These are phyloP conservation scores for Perizoma affinitatum DNA, from an alignment of 2,888 invertebrate species.

Conservation along the genomic window DNA sequence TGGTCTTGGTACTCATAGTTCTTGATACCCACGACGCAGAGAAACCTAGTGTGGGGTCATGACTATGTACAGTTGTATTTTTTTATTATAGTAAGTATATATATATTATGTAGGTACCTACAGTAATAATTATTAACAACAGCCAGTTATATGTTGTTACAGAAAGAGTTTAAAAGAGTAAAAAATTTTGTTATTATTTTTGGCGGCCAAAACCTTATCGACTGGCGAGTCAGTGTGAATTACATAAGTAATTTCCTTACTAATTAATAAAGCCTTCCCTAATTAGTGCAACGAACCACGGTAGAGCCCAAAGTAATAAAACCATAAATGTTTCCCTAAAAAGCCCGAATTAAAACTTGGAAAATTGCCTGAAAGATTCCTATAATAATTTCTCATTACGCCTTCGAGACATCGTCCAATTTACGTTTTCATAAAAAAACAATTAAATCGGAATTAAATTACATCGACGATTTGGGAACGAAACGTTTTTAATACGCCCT, in stretches of 20 bases:
- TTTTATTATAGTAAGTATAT: too few species aligned
- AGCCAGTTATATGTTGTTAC: too few species aligned
- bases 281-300: conserved; percentile 20
- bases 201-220: too few species aligned
- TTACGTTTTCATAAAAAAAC: conserved; percentile 51
- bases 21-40: too few species aligned
- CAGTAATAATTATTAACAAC: too few species aligned
- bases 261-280: conserved; percentile 24
- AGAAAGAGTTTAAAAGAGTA: too few species aligned
- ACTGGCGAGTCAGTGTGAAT: too few species aligned
- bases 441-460: conserved; percentile 54
- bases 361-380: conserved; percentile 48
- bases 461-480: conserved; percentile 46
- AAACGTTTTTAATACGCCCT: conserved; percentile 40
- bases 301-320: conserved; percentile 39
- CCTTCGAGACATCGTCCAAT: conserved; percentile 37
- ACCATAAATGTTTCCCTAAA: conserved; percentile 42
- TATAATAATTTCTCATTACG: conserved; percentile 54
- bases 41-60: too few species aligned
- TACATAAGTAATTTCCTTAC: conserved; percentile 7
- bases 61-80: too few species aligned
- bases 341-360: conserved; percentile 51
- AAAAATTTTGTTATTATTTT: too few species aligned
- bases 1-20: too few species aligned
- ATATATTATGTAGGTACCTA: too few species aligned